Conservation (phyloP, 1,140 invertebrate species). For the Microvelia longipes region DNA sequence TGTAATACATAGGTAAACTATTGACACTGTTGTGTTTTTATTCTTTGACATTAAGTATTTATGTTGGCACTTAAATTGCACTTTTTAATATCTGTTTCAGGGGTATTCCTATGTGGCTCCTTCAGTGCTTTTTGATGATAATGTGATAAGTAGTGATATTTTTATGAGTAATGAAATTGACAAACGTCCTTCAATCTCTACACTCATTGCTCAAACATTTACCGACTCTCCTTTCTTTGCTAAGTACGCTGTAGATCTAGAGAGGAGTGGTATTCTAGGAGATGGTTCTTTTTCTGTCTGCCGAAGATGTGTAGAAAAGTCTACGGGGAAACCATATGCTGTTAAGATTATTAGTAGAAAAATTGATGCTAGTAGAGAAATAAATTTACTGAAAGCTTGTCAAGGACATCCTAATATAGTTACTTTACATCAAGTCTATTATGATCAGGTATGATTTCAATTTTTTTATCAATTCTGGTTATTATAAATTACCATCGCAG, state of each 20-base stretch:
- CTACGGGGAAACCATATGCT: constrained; percentile 58
- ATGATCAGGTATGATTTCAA: constrained; percentile 52
- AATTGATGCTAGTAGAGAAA: constrained; percentile 58
- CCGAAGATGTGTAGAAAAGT: constrained; percentile 58
- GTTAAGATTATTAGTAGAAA: constrained; percentile 80
- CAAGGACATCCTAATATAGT: constrained; percentile 83
- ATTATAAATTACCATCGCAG: too few species aligned
- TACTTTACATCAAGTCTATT: constrained; percentile 59
- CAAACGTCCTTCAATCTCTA: constrained; percentile 33
- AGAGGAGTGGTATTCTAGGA: constrained; percentile 49
- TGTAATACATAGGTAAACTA: too few species aligned
- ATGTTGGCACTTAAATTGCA: too few species aligned
- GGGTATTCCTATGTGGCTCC: constrained; percentile 93
- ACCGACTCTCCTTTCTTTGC: constrained; percentile 22
- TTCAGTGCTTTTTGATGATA: constrained; percentile 73
- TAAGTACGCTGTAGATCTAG: constrained; percentile 55
- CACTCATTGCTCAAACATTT: constrained; percentile 34
- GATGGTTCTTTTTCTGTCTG: constrained; percentile 83
- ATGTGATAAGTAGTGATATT: constrained; percentile 60
- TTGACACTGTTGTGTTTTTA: too few species aligned
- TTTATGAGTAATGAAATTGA: constrained; percentile 32
- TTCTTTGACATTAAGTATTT: too few species aligned
- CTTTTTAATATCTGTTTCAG: constrained; percentile 30
- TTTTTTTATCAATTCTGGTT: not conserved
- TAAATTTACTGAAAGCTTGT: constrained; percentile 59